Conservation (phyloP, 2,888 invertebrate genomes). For the Helleia helle region DNA sequence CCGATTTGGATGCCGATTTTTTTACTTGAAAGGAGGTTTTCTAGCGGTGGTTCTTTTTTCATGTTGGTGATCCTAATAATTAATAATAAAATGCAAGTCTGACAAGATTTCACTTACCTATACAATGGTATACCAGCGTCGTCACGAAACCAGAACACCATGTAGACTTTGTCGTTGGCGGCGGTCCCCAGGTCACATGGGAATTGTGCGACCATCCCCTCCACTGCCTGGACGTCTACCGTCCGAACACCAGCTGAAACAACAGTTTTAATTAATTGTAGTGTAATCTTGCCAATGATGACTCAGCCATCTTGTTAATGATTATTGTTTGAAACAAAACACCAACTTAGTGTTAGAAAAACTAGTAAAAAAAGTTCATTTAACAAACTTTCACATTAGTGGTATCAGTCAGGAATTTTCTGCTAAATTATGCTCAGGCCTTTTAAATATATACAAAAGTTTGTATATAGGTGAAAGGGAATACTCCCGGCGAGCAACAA, state of each 20-base stretch:
- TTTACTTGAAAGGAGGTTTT: no score
- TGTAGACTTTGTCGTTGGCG: conserved; percentile 88
- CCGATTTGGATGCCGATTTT: no score
- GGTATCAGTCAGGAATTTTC: no score
- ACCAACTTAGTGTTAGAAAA: no score
- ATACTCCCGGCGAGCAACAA: conserved; percentile 13
- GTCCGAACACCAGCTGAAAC: conserved; percentile 76
- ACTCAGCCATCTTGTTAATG: no score
- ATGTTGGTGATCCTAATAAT: no score
- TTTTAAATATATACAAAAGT: background rate
- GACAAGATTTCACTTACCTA: conserved; percentile 81
- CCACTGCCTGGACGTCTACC: conserved; percentile 89
- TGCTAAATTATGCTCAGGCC: background rate
- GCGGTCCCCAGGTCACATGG: conserved; percentile 90
- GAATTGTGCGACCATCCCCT: conserved; percentile 89
- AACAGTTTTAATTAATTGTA: conserved; percentile 13
- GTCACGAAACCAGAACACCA: conserved; percentile 94
- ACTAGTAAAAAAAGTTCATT: no score
- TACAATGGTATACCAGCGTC: conserved; percentile 90
- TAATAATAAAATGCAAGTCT: no score
- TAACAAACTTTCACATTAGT: no score
- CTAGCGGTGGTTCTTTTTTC: no score
- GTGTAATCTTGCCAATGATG: no score
- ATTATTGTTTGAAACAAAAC: no score
- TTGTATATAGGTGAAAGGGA: conserved; percentile 7